phyloP scores from a whole-genome alignment of 2,797 vertebrate species.

The Danio kyathit region DNA sequence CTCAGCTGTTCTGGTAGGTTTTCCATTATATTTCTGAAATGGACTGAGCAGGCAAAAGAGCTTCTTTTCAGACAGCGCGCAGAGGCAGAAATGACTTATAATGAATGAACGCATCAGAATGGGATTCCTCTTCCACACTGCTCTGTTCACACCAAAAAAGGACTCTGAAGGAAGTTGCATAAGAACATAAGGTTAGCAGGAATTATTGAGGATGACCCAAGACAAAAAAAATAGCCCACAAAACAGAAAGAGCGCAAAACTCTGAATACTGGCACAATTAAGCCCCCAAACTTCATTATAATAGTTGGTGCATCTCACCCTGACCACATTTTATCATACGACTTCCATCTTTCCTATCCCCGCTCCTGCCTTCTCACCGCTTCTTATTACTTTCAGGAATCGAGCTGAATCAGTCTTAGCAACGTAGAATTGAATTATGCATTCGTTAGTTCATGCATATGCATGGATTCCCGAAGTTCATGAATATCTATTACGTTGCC shows the following conservation, averaged over 20 bases:
- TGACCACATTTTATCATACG: constrained; percentile 28
- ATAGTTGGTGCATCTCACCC: constrained; percentile 20
- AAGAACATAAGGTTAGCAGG: constrained; percentile 49
- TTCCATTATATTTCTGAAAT: constrained; percentile 68
- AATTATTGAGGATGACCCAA: constrained; percentile 54
- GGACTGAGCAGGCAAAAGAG: constrained; percentile 67
- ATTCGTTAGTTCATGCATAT: constrained; percentile 65
- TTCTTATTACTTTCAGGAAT: constrained; percentile 41
- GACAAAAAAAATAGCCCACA: constrained; percentile 25
- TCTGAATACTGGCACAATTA: constrained; percentile 47
- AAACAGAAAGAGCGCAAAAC: constrained; percentile 22
- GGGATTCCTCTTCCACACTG: constrained; percentile 56
- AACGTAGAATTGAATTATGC: constrained; percentile 60
- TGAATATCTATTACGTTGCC: constrained; percentile 63
- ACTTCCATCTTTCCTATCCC: constrained; percentile 4
- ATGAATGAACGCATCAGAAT: constrained; percentile 66
- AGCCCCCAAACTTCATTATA: constrained; percentile 13
- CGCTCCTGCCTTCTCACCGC: neutral
- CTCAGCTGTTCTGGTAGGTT: constrained; percentile 64
- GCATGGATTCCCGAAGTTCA: constrained; percentile 60
- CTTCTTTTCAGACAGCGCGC: constrained; percentile 62
- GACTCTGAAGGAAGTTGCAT: constrained; percentile 53
- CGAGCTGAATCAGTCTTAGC: constrained; percentile 58
- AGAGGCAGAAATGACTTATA: constrained; percentile 65
- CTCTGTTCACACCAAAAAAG: constrained; percentile 48